A percentile compares a stretch with the other conserved stretches of the same genome.
Evolutionary conservation across 1,140 invertebrate genomes (phyloP).

Genomic region (Psilanteris sp.): DNA sequence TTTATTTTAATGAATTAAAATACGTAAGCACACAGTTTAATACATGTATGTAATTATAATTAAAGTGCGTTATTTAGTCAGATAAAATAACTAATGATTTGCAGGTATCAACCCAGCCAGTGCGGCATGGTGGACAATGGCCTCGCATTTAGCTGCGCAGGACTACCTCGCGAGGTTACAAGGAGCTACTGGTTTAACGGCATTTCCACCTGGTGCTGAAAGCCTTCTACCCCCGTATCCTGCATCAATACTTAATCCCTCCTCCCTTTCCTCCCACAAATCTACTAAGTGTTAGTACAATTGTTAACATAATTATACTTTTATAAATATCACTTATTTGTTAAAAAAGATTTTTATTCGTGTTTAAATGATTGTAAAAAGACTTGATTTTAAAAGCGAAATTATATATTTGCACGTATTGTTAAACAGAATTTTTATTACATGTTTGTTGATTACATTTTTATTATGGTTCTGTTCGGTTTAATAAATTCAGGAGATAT

Average conservation of each 20-base stretch:
- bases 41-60: no score
- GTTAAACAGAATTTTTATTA: no score
- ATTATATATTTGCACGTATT: no score
- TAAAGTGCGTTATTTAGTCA: no score
- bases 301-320: not conserved
- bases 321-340: no score
- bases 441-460: not conserved
- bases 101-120: slow-evolving; percentile 81
- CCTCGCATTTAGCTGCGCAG: slow-evolving; percentile 90
- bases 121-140: slow-evolving; percentile 93
- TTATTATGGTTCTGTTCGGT: no score
- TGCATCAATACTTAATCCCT: slow-evolving; percentile 77
- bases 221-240: slow-evolving; percentile 79
- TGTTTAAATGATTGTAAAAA: no score
- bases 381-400: no score
- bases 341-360: no score
- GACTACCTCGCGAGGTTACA: slow-evolving; percentile 90
- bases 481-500: no score
- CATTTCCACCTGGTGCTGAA: slow-evolving; percentile 81
- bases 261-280: slow-evolving; percentile 77
- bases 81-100: not conserved
- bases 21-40: no score
- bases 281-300: slow-evolving; percentile 77
- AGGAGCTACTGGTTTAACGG: slow-evolving; percentile 85
- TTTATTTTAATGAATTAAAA: no score